Conservation (phyloP, 2,888 invertebrate genomes). For the Sinhomidia bicolor region DNA sequence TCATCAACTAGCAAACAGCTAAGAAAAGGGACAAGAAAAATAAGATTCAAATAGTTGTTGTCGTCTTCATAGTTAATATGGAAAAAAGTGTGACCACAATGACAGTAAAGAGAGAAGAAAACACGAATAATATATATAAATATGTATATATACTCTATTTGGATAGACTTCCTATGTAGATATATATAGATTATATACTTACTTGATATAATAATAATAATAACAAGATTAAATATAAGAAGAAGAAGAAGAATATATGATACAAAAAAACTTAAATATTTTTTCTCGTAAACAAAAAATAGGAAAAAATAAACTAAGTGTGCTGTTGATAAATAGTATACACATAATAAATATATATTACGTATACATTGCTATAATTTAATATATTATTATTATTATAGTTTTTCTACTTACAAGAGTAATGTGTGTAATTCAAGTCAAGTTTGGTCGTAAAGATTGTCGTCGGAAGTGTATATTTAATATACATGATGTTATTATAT, state of each 20-base stretch:
- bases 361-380: background rate
- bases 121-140: constrained; percentile 61
- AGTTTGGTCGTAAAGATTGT: constrained; percentile 22
- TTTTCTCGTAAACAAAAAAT: constrained; percentile 7
- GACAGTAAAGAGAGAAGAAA: constrained; percentile 69
- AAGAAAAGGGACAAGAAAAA: constrained; percentile 82
- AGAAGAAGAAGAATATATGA: too few relatives aligned
- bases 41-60: constrained; percentile 65
- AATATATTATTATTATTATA: background rate
- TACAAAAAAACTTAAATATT: constrained; percentile 9
- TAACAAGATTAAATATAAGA: too few relatives aligned
- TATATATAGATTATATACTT: background rate
- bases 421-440: constrained; percentile 21
- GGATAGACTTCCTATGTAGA: too few relatives aligned
- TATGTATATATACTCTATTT: too few relatives aligned
- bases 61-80: constrained; percentile 41
- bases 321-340: constrained; percentile 18
- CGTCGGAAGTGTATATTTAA: constrained; percentile 13
- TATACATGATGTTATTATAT: constrained; percentile 26
- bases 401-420: constrained; percentile 21
- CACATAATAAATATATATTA: constrained; percentile 16
- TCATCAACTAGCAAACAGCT: constrained; percentile 93
- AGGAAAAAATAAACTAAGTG: constrained; percentile 20
- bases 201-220: constrained; percentile 21
- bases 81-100: constrained; percentile 69